phyloP scores from a whole-genome alignment of 2,113 vertebrate species.

The Colistium nudipinnis region DNA sequence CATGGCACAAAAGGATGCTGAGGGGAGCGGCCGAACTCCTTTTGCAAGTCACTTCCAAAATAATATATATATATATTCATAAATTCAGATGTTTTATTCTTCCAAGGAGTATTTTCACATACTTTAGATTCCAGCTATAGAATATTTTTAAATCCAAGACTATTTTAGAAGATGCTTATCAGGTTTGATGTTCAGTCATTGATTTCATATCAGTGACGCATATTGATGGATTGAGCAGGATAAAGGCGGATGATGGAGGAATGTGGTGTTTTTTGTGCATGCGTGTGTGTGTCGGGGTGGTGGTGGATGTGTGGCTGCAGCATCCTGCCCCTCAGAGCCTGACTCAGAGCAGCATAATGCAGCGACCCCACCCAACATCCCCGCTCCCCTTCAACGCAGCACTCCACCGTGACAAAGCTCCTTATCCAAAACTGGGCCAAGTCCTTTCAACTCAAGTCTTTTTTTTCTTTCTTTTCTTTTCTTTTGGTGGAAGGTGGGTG shows the following conservation, averaged over 20 bases:
- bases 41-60: conserved; percentile 37
- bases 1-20: conserved; percentile 79
- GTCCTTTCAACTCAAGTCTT: conserved; percentile 3
- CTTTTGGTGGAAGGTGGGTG: too few relatives aligned
- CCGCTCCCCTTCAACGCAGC: conserved; percentile 55
- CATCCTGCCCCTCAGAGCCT: conserved; percentile 74
- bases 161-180: too few relatives aligned
- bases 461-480: neutral
- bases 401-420: conserved; percentile 42
- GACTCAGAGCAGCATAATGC: conserved; percentile 83
- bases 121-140: neutral
- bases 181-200: too few relatives aligned
- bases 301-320: conserved; percentile 53
- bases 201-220: conserved; percentile 61
- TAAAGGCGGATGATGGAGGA: neutral
- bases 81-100: too few relatives aligned
- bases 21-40: conserved; percentile 74
- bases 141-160: too few relatives aligned
- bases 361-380: conserved; percentile 86
- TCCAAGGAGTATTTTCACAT: neutral
- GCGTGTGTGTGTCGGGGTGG: conserved; percentile 30
- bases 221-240: neutral
- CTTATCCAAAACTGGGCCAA: conserved; percentile 47
- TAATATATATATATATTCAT: neutral
- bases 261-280: neutral